Percentiles rank a stretch among this genome's conserved stretches.
phyloP scores from a whole-genome alignment of 2,888 invertebrate genomes.

The Eumacrocentrus americanus region DNA sequence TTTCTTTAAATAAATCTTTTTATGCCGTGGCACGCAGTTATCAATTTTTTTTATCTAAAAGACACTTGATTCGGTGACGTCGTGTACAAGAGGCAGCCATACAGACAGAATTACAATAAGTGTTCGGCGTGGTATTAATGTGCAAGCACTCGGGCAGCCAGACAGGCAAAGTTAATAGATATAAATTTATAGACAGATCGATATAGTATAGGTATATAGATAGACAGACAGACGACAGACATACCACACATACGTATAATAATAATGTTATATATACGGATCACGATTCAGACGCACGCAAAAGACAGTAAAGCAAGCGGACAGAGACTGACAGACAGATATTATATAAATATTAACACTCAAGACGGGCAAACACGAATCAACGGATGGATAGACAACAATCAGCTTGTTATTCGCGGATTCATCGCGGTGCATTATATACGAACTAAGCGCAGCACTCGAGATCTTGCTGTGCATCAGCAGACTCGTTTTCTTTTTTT shows the following conservation, averaged over 20 bases:
- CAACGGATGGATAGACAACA: slow-evolving; percentile 16
- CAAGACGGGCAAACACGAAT: slow-evolving; percentile 28
- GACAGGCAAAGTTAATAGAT: slow-evolving; percentile 25
- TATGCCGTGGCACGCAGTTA: background rate
- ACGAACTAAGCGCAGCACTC: background rate
- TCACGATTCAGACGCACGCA: slow-evolving; percentile 15
- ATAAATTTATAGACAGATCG: slow-evolving; percentile 16
- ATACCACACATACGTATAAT: slow-evolving; percentile 18
- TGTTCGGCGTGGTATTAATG: slow-evolving; percentile 22
- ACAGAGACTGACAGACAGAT: slow-evolving; percentile 27
- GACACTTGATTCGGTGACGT: slow-evolving; percentile 13
- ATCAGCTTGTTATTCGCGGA: slow-evolving; percentile 6
- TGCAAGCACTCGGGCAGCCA: slow-evolving; percentile 32
- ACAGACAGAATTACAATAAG: slow-evolving; percentile 18
- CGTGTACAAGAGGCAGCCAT: slow-evolving; percentile 20
- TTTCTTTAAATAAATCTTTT: background rate
- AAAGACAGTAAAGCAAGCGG: slow-evolving; percentile 30
- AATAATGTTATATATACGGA: slow-evolving; percentile 1
- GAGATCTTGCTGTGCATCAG: background rate
- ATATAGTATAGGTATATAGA: slow-evolving; percentile 22
- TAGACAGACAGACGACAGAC: slow-evolving; percentile 26
- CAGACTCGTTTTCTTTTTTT: slow-evolving; percentile 4
- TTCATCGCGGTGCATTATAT: background rate
- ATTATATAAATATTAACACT: slow-evolving; percentile 26
- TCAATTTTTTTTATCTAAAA: background rate